Base-by-base conservation (phyloP, 2,113 vertebrate genomes). In the Odontesthes bonariensis region DNA sequence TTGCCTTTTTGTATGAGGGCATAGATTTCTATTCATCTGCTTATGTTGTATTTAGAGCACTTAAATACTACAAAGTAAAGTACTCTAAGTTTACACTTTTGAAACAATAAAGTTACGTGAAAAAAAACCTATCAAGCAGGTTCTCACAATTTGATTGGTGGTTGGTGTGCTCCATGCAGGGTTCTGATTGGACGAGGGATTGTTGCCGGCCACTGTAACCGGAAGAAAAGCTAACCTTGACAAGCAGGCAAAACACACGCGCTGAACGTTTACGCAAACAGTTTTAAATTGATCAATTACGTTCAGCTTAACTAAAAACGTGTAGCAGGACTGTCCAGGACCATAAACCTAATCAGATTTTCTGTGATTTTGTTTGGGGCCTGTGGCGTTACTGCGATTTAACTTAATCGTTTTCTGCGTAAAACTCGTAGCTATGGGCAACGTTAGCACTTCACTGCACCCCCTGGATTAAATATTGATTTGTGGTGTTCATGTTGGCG, bases 201-300 rank as follows among this genome's bases (percentile, higher is more conserved):
- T 66, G 54, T 62, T 20, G 31, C 0, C n/a, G n/a, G n/a, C n/a
- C 4, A 0, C 2, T 8, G 32, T 80, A 82, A 8, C 77, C 88
- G 91, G 88, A 91, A 91, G 64, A 3, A 56, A 35, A 0, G 4
- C 60, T 84, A 84, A 91, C 86, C 86, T 89, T 86, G 75, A 75
- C 27, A 13, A 27, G 32, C 35, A 13, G 47, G 8, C 6, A 19
- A 5, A 73, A 65, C 68, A 42, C 69, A 71, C 42, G 67, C 56
- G 2, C 11, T 6, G 9, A 20, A 9, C 6, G 7, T 3, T 55
- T 6, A 5, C 1, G 1, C 11, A 0, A 46, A 32, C 5, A 31
- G 5, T 1, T 19, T 1, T 2, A 14, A 1, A 35, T 44, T 17
- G 1, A 60, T 12, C 11, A 2, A n/a, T n/a, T 49, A 11, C 11